Evolutionary conservation across 2,113 vertebrate genomes (phyloP).

Genomic region (Cyphomyrus discorhynchus): DNA sequence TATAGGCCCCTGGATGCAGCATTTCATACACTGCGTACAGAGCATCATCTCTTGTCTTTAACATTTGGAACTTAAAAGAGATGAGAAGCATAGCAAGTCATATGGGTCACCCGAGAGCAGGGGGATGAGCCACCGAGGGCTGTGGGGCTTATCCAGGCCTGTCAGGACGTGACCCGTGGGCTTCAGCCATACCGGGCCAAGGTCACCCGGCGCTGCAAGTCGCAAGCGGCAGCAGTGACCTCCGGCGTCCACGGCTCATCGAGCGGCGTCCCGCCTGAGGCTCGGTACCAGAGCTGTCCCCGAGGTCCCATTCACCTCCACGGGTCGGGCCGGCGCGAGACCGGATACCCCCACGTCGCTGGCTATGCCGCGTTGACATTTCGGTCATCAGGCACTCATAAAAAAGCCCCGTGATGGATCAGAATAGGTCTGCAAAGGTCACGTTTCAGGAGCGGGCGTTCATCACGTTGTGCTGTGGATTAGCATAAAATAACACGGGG

Average conservation of each 20-base stretch:
- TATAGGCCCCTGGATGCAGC: background rate
- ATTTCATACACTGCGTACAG: background rate
- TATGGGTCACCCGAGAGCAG: background rate
- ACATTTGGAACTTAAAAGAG: background rate
- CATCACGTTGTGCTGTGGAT: slow-evolving; percentile 2
- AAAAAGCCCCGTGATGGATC: background rate
- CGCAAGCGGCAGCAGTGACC: background rate
- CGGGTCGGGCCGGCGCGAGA: background rate
- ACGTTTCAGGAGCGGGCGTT: background rate
- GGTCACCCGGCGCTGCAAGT: background rate
- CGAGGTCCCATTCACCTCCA: slow-evolving; percentile 3
- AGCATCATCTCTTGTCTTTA: background rate
- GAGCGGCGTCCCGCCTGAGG: background rate
- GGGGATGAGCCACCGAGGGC: background rate
- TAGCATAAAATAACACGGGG: slow-evolving; percentile 11
- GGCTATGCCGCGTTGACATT: background rate
- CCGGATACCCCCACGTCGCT: background rate
- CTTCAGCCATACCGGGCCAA: background rate
- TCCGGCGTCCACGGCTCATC: background rate
- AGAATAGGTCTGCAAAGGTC: slow-evolving; percentile 14
- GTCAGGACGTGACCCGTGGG: background rate
- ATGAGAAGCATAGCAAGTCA: background rate
- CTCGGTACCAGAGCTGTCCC: background rate
- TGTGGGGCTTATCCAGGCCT: background rate
- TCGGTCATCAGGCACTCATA: background rate